phyloP scores from a whole-genome alignment of 2,113 vertebrate species.

The Anarhynchus alexandrinus region DNA sequence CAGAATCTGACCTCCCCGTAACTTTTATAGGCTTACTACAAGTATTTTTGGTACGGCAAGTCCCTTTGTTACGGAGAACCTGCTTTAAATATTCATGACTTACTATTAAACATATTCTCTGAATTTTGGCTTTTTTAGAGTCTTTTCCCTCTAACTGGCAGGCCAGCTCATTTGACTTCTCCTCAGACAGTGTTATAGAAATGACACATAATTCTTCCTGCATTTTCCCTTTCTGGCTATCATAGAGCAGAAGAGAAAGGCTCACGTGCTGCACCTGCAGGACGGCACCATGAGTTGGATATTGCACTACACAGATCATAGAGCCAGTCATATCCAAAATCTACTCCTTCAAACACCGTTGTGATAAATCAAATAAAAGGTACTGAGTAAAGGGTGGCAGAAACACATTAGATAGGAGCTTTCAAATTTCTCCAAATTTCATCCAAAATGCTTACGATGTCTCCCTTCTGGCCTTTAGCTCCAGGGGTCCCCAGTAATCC shows the following conservation, averaged over 20 bases:
- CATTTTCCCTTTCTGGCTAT: not conserved
- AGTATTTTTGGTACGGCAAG: not conserved
- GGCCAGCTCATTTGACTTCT: not conserved
- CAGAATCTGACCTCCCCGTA: not conserved
- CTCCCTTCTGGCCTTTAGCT: slow-evolving; percentile 79
- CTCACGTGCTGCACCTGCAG: not conserved
- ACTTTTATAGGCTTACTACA: not conserved
- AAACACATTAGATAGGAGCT: not conserved
- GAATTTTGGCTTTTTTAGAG: not conserved
- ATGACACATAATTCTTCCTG: not conserved
- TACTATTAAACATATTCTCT: not conserved
- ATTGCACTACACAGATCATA: not conserved
- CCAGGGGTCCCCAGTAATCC: slow-evolving; percentile 73
- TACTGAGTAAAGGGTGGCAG: not conserved
- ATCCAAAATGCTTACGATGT: slow-evolving; percentile 72
- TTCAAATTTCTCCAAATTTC: not conserved
- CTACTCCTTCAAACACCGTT: not conserved
- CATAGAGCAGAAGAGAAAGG: not conserved
- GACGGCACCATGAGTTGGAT: fast-evolving
- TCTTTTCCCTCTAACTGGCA: not conserved
- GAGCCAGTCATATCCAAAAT: not conserved
- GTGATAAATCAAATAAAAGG: not conserved
- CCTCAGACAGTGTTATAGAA: not conserved
- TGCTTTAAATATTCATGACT: not conserved
- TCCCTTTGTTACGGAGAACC: not conserved